Conservation (phyloP, 2,797 vertebrate species). For the Thripadectes ignobilis region DNA sequence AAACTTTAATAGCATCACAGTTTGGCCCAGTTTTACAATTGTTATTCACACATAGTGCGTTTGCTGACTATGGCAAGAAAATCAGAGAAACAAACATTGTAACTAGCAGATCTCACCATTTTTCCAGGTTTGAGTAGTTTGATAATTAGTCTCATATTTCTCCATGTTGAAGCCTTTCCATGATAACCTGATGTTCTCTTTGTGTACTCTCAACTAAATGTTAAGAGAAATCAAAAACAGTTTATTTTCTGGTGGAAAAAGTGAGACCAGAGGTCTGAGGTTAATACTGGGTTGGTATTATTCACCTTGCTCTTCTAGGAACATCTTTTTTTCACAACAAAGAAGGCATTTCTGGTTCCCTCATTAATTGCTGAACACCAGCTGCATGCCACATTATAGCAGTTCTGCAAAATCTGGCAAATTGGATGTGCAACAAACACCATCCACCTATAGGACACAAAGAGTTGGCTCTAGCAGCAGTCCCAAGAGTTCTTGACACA, state of each 20-base stretch:
- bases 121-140: neutral
- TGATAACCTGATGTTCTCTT: neutral
- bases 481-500: neutral
- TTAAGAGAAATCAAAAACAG: neutral
- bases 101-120: neutral
- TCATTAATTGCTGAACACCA: neutral
- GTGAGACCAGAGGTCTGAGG: neutral
- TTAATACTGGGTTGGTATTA: neutral
- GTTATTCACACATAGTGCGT: neutral
- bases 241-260: neutral
- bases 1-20: neutral
- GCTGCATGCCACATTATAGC: neutral
- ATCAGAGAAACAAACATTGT: neutral
- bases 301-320: neutral
- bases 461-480: neutral
- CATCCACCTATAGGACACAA: accelerated
- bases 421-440: neutral
- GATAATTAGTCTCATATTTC: neutral
- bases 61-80: neutral
- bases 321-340: neutral
- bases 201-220: neutral
- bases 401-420: neutral
- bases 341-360: neutral
- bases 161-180: neutral
- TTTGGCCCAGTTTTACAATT: neutral